A percentile compares a stretch with the other conserved stretches of the same genome.
Conservation (phyloP, 2,888 invertebrate genomes). For the Lasioglossum vierecki region DNA sequence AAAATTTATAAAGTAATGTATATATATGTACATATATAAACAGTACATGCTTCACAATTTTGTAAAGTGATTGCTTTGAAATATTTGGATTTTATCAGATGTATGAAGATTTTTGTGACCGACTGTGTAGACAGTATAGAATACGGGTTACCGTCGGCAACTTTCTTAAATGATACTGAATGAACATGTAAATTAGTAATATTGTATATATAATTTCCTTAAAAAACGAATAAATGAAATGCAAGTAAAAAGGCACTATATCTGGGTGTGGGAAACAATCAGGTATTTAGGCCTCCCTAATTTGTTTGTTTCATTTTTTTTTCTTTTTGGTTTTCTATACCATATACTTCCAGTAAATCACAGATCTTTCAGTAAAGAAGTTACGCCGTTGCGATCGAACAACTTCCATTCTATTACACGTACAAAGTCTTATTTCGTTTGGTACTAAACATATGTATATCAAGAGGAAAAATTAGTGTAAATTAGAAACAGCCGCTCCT, state of each 20-base stretch:
- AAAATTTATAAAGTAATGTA: not conserved
- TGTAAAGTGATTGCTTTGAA: not conserved
- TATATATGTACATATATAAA: not conserved
- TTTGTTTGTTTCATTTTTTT: slow-evolving; percentile 23
- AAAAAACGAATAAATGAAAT: slow-evolving; percentile 65
- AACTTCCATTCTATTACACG: slow-evolving; percentile 57
- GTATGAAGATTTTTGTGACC: not conserved
- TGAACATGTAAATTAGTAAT: slow-evolving; percentile 58
- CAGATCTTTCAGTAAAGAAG: slow-evolving; percentile 66
- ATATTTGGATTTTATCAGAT: not conserved
- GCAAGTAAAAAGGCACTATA: slow-evolving; percentile 74
- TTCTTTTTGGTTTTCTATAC: slow-evolving; percentile 28
- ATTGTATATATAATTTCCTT: slow-evolving; percentile 56
- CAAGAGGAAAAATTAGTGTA: slow-evolving; percentile 44
- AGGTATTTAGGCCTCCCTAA: slow-evolving; percentile 68
- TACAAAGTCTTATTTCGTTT: slow-evolving; percentile 55
- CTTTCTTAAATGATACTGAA: slow-evolving; percentile 54
- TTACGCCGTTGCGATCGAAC: slow-evolving; percentile 69
- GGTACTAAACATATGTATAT: slow-evolving; percentile 45
- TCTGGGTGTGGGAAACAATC: slow-evolving; percentile 68
- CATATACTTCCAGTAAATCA: slow-evolving; percentile 58
- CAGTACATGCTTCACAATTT: not conserved
- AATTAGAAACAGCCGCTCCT: slow-evolving; percentile 53
- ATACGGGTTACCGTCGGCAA: slow-evolving; percentile 32
- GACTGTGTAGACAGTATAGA: not conserved